Evolutionary conservation across 2,888 invertebrate genomes (phyloP).

Genomic region (Platypus cylindrus): DNA sequence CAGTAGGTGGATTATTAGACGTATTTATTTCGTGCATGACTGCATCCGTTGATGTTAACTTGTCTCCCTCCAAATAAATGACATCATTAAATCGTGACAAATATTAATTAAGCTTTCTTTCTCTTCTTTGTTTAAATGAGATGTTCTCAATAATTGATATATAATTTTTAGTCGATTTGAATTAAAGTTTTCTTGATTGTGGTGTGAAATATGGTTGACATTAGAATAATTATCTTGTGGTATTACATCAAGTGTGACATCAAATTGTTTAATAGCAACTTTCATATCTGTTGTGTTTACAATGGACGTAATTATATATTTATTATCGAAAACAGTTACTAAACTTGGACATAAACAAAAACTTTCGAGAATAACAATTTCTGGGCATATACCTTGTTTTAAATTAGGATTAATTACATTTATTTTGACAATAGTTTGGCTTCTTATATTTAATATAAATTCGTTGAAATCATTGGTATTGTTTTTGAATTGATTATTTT

Average conservation of each 20-base stretch:
- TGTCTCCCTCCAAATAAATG: constrained; percentile 19
- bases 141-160: no score
- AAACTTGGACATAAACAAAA: constrained; percentile 10
- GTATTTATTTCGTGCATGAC: constrained; percentile 16
- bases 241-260: constrained; percentile 2
- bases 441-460: constrained; percentile 1
- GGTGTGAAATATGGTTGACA: no score
- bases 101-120: no score
- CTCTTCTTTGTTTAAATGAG: no score
- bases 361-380: constrained; percentile 6
- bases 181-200: no score
- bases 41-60: constrained; percentile 16
- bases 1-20: constrained; percentile 13
- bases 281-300: constrained; percentile 8
- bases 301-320: constrained; percentile 10
- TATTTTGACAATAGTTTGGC: constrained; percentile 9
- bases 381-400: constrained; percentile 9
- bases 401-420: no score
- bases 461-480: background rate
- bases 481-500: background rate
- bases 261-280: constrained; percentile 5
- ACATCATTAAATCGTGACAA: constrained; percentile 18
- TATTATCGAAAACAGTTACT: constrained; percentile 5
- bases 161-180: no score
- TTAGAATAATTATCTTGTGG: no score